phyloP scores from a whole-genome alignment of 1,140 invertebrate species.

The Sitobion miscanthi region DNA sequence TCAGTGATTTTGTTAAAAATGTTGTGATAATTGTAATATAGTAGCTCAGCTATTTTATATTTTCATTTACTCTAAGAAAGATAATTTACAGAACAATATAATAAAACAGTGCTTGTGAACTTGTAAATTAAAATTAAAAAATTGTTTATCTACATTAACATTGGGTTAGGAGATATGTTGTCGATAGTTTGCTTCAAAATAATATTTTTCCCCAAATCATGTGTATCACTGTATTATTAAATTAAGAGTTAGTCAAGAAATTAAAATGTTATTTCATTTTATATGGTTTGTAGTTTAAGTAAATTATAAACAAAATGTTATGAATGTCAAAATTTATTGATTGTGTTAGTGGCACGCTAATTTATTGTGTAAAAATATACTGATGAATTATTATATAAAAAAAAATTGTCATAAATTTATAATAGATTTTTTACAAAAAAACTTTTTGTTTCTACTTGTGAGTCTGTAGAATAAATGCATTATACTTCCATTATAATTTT shows the following conservation, averaged over 20 bases:
- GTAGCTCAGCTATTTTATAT: constrained; percentile 39
- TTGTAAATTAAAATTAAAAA: neutral
- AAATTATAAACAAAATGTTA: constrained; percentile 53
- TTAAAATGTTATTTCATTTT: constrained; percentile 50
- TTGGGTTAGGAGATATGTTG: neutral
- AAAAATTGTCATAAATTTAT: constrained; percentile 5
- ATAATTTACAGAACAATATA: neutral
- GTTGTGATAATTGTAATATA: constrained; percentile 54
- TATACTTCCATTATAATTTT: constrained; percentile 54
- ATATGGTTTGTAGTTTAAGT: constrained; percentile 37
- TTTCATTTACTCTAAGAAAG: constrained; percentile 1
- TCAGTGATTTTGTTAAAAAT: constrained; percentile 49
- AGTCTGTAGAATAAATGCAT: constrained; percentile 40
- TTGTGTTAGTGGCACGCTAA: constrained; percentile 37
- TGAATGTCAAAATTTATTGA: constrained; percentile 34
- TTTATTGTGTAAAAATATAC: constrained; percentile 51
- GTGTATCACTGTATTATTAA: constrained; percentile 16
- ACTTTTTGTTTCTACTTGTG: constrained; percentile 41
- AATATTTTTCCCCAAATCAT: neutral
- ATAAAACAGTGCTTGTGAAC: constrained; percentile 3
- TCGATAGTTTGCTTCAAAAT: neutral
- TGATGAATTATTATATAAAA: constrained; percentile 27
- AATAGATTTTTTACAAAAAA: neutral
- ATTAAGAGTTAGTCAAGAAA: constrained; percentile 44
- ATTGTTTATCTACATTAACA: neutral